Base-by-base conservation (phyloP, 2,888 invertebrate genomes). In the Atherix ibis region DNA sequence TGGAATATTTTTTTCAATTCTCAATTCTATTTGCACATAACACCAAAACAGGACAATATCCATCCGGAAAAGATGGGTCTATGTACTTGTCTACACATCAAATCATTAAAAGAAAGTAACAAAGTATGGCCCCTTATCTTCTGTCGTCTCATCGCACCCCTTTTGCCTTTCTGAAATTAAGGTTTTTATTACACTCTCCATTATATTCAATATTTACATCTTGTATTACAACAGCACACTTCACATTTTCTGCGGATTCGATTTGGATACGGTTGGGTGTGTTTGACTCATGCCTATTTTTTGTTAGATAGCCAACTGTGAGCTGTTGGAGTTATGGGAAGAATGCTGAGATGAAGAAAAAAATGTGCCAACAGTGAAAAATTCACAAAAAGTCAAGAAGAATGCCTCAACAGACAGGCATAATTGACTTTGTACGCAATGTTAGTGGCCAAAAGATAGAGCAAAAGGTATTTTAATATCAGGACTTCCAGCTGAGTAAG, bases 391-490 rank as follows among this genome's bases (percentile, higher is more conserved):
- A n/a, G n/a, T n/a, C n/a, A n/a, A n/a, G n/a, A n/a, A n/a, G n/a
- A n/a, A n/a, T n/a, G n/a, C n/a, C n/a, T n/a, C n/a, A n/a, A n/a
- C n/a, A n/a, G n/a, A n/a, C n/a, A n/a, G n/a, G n/a, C n/a, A n/a
- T n/a, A n/a, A n/a, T n/a, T n/a, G n/a, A n/a, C n/a, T n/a, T n/a
- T n/a, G n/a, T n/a, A n/a, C n/a, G n/a, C n/a, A n/a, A n/a, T n/a
- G n/a, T n/a, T n/a, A n/a, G n/a, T n/a, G n/a, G 28, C 10, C 4
- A 28, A 12, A 14, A 18, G 9, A 15, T 29, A 12, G 10, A n/a
- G 16, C 27, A 32, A 28, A 28, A 34, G 22, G 18, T 27, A 27
- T 30, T 35, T 30, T 30, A 28, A 31, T 35, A 35, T 30, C 29
- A 35, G 22, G 26, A 18, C 18, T 8, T n/a, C 35, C 35, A 26